A percentile compares a stretch with the other conserved stretches of the same genome.
These are phyloP conservation scores for Myocastor coypus DNA, from an alignment of 2,113 vertebrate species.

Conservation along the genomic window DNA sequence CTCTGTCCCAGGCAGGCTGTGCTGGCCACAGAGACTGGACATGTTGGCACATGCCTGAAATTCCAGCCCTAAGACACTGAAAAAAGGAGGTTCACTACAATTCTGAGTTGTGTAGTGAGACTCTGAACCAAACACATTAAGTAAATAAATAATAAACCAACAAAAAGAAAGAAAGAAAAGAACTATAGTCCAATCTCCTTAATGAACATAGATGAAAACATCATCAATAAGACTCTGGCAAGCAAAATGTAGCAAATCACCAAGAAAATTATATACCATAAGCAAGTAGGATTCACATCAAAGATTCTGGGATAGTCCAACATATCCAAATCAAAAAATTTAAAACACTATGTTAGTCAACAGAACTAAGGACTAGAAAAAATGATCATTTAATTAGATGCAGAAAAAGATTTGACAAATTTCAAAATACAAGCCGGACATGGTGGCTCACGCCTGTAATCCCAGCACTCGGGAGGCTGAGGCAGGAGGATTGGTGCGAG, in stretches of 20 bases:
- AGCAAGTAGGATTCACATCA: neutral
- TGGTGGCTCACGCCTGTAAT: too few relatives aligned
- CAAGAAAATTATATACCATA: neutral
- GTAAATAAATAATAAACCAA: too few relatives aligned
- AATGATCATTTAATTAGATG: neutral
- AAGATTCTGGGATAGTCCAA: neutral
- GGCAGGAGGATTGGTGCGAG: too few relatives aligned
- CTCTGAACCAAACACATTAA: too few relatives aligned
- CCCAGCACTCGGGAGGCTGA: too few relatives aligned
- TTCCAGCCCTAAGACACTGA: too few relatives aligned
- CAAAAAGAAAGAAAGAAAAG: neutral
- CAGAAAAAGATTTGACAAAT: neutral
- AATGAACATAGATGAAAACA: neutral
- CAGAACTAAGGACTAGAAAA: neutral
- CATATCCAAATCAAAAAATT: neutral
- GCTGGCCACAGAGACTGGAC: too few relatives aligned
- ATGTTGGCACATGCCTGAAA: too few relatives aligned
- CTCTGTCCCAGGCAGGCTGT: too few relatives aligned
- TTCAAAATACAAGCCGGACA: neutral
- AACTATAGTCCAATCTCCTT: neutral
- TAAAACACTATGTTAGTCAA: neutral
- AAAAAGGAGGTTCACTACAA: too few relatives aligned
- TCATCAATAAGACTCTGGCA: neutral
- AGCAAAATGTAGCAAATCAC: neutral
- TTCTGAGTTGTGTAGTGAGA: too few relatives aligned